Evolutionary conservation across 2,888 invertebrate genomes (phyloP).

Genomic region (Uloborus plumipes): DNA sequence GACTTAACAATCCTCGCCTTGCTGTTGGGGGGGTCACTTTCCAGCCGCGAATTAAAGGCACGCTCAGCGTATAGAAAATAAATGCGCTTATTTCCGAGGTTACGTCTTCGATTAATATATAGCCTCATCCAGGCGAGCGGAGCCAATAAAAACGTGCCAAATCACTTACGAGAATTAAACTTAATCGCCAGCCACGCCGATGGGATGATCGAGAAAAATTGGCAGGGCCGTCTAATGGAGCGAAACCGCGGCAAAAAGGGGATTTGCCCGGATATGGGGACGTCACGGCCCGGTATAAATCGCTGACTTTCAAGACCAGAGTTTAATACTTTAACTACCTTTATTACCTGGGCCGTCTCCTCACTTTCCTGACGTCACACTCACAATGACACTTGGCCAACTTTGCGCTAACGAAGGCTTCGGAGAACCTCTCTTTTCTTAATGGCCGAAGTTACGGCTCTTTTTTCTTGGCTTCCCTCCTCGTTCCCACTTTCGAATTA

Average conservation of each 20-base stretch:
- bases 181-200: conserved; percentile 63
- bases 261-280: conserved; percentile 62
- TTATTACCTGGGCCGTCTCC: conserved; percentile 54
- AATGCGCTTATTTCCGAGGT: conserved; percentile 65
- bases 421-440: conserved; percentile 24
- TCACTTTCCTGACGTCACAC: conserved; percentile 33
- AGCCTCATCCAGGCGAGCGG: conserved; percentile 61
- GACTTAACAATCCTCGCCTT: conserved; percentile 59
- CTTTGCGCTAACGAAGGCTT: conserved; percentile 21
- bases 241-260: conserved; percentile 63
- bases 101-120: conserved; percentile 65
- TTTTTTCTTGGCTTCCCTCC: conserved; percentile 15
- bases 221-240: conserved; percentile 61
- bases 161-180: conserved; percentile 65
- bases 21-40: conserved; percentile 44
- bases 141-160: conserved; percentile 65
- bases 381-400: conserved; percentile 43
- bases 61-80: conserved; percentile 59
- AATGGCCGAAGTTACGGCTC: conserved; percentile 46
- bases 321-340: conserved; percentile 65
- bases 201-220: conserved; percentile 64
- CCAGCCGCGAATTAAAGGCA: conserved; percentile 53
- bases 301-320: conserved; percentile 56
- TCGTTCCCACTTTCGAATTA: conserved; percentile 19
- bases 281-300: conserved; percentile 63